These are phyloP conservation scores for Acanthopleura granulata DNA, from an alignment of 2,888 invertebrate genomes.

Conservation along the genomic window DNA sequence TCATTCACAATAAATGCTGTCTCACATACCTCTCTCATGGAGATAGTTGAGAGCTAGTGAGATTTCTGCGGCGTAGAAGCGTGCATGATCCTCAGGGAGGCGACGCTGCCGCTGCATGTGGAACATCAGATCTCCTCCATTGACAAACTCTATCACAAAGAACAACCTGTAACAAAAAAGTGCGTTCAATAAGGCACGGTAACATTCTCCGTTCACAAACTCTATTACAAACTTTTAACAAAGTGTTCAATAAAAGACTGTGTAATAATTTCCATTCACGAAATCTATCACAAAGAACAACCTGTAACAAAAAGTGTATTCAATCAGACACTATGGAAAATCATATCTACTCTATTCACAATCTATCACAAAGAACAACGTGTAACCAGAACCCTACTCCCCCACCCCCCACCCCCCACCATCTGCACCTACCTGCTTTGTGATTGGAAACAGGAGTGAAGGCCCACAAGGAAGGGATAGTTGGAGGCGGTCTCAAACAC, in stretches of 20 bases:
- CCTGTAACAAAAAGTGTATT: no score
- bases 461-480: slow-evolving; percentile 98
- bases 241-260: no score
- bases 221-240: no score
- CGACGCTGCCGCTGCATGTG: slow-evolving; percentile 99
- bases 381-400: slow-evolving; percentile 50
- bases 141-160: slow-evolving; percentile 99
- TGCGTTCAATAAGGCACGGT: background rate
- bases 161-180: slow-evolving; percentile 74
- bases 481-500: slow-evolving; percentile 99
- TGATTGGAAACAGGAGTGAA: slow-evolving; percentile 99
- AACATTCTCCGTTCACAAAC: background rate
- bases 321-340: slow-evolving; percentile 81
- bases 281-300: no score
- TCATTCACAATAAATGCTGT: no score
- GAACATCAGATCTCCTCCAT: slow-evolving; percentile 97
- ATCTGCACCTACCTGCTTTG: slow-evolving; percentile 80
- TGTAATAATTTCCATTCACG: no score
- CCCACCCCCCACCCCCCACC: no score
- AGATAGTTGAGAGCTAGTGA: slow-evolving; percentile 97
- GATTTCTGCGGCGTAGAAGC: slow-evolving; percentile 99
- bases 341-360: slow-evolving; percentile 94
- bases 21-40: slow-evolving; percentile 88
- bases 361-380: slow-evolving; percentile 98
- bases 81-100: slow-evolving; percentile 92